Base-by-base conservation (phyloP, 2,797 vertebrate species). In the Syndactyla subalaris region DNA sequence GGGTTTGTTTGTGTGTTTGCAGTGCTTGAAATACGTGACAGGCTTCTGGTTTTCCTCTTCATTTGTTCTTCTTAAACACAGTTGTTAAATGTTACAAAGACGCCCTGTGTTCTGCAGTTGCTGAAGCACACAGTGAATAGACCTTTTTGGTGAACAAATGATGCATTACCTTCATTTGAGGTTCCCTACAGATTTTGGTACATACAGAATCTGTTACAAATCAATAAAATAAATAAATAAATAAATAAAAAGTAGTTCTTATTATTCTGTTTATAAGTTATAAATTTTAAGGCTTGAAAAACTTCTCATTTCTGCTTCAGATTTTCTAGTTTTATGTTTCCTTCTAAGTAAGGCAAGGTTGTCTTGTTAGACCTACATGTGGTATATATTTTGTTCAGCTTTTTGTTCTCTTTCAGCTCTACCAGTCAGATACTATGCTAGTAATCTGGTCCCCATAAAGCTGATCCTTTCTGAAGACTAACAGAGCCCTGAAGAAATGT, bases 1-100 rank as follows among this genome's bases (percentile, higher is more conserved):
- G 92, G 85, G 82, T 77, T 84, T 88, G 74, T 95, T 79, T 91
- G 58, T 93, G 24, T 62, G 66, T 92, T 92, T 93, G 85, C 84
- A 88, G 63, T 1, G 38, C 66, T 38, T 70, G 73, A 88, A 96
- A 84, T 84, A 93, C 22, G 12, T 85, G 92, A 91, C 89, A 95
- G 87, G 85, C 85, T 93, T 92, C 91, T 95, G 93, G 81, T 85
- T 97, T 96, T 94, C 73, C 79, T 94, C 92, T 91, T 89, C 87
- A 75, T 89, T 96, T 75, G 83, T 73, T 94, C 32, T 85, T 66
- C 70, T 91, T 59, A 80, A 93, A 66, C 52, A 67, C 46, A 30
- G 78, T 68, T 91, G 62, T 52, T 93, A 75, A 78, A 73, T 52
- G 55, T 92, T 80, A 91, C 68, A 80, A 89, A 89, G 75, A 75